Conservation (phyloP, 1,140 invertebrate genomes). For the Zeugodacus cucurbitae region DNA sequence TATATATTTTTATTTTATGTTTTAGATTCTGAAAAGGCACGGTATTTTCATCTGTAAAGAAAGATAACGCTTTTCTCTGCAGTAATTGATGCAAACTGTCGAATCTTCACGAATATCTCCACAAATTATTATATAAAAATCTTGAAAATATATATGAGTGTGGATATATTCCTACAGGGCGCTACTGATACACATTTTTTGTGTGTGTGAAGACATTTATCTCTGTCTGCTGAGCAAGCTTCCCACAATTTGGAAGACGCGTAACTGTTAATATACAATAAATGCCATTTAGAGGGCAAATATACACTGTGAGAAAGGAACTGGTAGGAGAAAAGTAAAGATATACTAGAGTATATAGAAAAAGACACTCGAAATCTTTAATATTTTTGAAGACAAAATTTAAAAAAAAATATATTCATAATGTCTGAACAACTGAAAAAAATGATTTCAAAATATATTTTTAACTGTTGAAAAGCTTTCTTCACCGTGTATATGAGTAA, state of each 20-base stretch:
- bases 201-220: background rate
- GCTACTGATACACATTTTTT: background rate
- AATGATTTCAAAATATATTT: background rate
- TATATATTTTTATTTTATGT: too few relatives aligned
- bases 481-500: background rate
- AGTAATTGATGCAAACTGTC: too few relatives aligned
- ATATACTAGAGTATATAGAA: too few relatives aligned
- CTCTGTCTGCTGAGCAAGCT: background rate
- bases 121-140: too few relatives aligned
- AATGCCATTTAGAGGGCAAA: slow-evolving; percentile 26
- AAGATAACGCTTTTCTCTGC: too few relatives aligned
- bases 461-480: background rate
- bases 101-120: too few relatives aligned
- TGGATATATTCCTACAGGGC: background rate
- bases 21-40: too few relatives aligned
- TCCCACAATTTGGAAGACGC: background rate
- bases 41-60: too few relatives aligned
- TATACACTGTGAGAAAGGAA: slow-evolving; percentile 52
- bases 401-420: too few relatives aligned
- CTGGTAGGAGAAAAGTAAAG: slow-evolving; percentile 46
- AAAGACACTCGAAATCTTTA: background rate
- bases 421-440: too few relatives aligned
- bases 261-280: background rate
- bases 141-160: too few relatives aligned
- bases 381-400: too few relatives aligned